Evolutionary conservation across 35 echinoderm and acorn worm species (phyloP), one percentile per base, ranked within the genome.

Genomic region (Chiridota heheva): DNA sequence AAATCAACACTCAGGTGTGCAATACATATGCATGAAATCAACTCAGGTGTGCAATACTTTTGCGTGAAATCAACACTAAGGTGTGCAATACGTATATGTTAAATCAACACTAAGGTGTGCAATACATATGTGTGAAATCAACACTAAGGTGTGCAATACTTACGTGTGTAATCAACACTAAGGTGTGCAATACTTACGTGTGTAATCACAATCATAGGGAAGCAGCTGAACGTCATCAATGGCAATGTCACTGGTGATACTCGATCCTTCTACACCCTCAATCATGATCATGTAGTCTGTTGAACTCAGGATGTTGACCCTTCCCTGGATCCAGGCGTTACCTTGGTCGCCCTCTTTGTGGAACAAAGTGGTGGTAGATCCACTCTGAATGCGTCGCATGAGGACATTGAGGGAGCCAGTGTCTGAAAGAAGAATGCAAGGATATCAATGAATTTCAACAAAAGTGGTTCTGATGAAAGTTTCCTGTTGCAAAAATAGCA

Each of bases 241-340:
- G 28, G 92, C 88, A 37, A 97, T 91, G 69, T 97, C 94, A 40
- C 94, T 80, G 34, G 84, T 88, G 33, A 64, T 81, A 76, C 77
- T 78, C 8, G 43, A 44, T 44, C 84, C 85, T 7, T 78, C 80
- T 1, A 97, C 65, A 2, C 77, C 94, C 62, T 97, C 94, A 48
- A 97, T 82, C 1, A 77, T 63, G 2, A 97, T 49, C 58, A 73
- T 46, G 69, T 63, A 91, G 13, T 82, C 81, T 15, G 40, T 78
- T 1, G 46, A 30, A 44, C 73, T 88, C 2, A 43, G 38, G 26
- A 97, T 43, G 22, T 86, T 44, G 16, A 84, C 53, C 34, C 40
- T 71, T 10, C 84, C 94, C 34, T 71, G 58, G 4, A 62, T 48
- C 84, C 94, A 91, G 16, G 46, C 58, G 37, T 91, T 72, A 17